Evolutionary conservation across 35 echinoderm and acorn worm species (phyloP).

Genomic region (Amphiura filiformis): DNA sequence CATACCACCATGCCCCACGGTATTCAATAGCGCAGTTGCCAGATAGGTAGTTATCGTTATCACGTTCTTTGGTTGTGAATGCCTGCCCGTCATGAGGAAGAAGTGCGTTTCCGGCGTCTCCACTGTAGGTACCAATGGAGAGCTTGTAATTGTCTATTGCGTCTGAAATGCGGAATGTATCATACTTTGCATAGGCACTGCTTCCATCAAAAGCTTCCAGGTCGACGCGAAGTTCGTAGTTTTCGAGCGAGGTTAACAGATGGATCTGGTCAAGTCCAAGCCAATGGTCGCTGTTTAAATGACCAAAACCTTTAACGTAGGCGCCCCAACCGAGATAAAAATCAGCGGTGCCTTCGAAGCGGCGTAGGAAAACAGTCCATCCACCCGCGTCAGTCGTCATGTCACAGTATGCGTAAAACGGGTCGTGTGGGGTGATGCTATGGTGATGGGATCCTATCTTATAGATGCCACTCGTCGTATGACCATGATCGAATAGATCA

Average conservation of each 20-base stretch:
- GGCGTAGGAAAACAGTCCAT: slow-evolving; percentile 39
- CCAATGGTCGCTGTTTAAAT: slow-evolving; percentile 40
- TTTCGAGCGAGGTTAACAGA: slow-evolving; percentile 5
- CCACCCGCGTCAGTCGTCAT: slow-evolving; percentile 36
- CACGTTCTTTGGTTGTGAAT: background rate
- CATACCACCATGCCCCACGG: background rate
- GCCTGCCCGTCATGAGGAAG: background rate
- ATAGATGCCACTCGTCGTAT: slow-evolving; percentile 13
- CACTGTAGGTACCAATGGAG: background rate
- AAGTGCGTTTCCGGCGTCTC: background rate
- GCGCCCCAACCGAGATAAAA: slow-evolving; percentile 24
- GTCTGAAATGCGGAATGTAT: slow-evolving; percentile 37
- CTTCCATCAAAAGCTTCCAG: slow-evolving; percentile 55
- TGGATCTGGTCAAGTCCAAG: slow-evolving; percentile 26
- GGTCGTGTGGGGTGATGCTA: background rate
- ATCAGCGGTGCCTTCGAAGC: slow-evolving; percentile 33
- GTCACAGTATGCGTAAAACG: slow-evolving; percentile 24
- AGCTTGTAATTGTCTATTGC: background rate
- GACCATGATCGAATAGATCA: background rate
- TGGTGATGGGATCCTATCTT: background rate
- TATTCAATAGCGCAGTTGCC: background rate
- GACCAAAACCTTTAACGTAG: slow-evolving; percentile 37
- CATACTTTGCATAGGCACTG: slow-evolving; percentile 57
- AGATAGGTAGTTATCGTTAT: background rate
- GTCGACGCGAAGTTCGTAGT: slow-evolving; percentile 59